phyloP scores from a whole-genome alignment of 2,888 invertebrate genomes.

The Meteorus cinctellus region DNA sequence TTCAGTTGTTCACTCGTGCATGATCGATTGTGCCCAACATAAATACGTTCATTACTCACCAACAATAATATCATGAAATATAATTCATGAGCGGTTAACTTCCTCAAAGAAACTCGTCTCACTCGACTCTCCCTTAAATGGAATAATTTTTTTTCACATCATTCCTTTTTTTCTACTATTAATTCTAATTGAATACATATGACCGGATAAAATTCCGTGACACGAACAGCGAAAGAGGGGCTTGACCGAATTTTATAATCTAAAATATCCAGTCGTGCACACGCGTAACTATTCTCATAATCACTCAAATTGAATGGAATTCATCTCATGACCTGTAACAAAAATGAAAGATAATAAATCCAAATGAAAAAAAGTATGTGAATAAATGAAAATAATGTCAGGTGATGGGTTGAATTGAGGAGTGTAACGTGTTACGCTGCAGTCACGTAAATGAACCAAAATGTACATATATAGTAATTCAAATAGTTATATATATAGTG shows the following conservation, averaged over 20 bases:
- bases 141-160: too few species aligned
- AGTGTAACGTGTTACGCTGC: background rate
- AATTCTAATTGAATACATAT: slow-evolving; percentile 29
- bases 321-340: slow-evolving; percentile 32
- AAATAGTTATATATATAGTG: slow-evolving; percentile 25
- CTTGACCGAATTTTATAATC: slow-evolving; percentile 29
- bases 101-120: too few species aligned
- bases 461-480: background rate
- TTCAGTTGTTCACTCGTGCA: too few species aligned
- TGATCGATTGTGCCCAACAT: too few species aligned
- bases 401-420: background rate
- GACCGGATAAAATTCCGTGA: slow-evolving; percentile 27
- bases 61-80: too few species aligned
- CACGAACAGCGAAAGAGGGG: slow-evolving; percentile 32
- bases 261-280: slow-evolving; percentile 32
- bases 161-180: background rate
- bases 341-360: slow-evolving; percentile 22
- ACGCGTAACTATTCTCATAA: slow-evolving; percentile 22
- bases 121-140: too few species aligned
- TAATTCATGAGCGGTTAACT: too few species aligned
- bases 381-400: background rate
- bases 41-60: too few species aligned
- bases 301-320: slow-evolving; percentile 28
- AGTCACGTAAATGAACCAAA: background rate
- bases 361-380: background rate